Percentiles rank a stretch among this genome's conserved stretches.
These are phyloP conservation scores for Eulithis testata DNA, from an alignment of 2,888 invertebrate species.

Conservation along the genomic window DNA sequence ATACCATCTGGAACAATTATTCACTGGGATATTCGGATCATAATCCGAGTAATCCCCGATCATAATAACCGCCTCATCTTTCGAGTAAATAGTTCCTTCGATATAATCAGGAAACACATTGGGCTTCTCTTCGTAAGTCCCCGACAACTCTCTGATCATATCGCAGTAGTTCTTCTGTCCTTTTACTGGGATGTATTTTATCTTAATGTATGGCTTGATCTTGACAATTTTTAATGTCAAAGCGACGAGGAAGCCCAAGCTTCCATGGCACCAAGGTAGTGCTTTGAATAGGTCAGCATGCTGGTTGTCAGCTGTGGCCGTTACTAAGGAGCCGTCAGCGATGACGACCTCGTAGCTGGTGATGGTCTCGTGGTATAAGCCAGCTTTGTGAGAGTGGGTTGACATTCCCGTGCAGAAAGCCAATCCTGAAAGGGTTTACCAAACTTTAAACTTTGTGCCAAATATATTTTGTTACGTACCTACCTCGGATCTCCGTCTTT, in stretches of 20 bases:
- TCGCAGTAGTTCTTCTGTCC: slow-evolving; percentile 87
- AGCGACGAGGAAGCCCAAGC: slow-evolving; percentile 87
- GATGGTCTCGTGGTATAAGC: slow-evolving; percentile 88
- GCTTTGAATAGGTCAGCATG: slow-evolving; percentile 84
- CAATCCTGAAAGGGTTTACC: slow-evolving; percentile 68
- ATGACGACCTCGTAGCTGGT: slow-evolving; percentile 87
- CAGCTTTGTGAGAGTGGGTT: slow-evolving; percentile 88
- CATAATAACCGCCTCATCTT: slow-evolving; percentile 87
- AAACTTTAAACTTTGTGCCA: neutral
- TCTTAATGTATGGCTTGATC: slow-evolving; percentile 87
- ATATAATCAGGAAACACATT: slow-evolving; percentile 84
- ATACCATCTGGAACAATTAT: slow-evolving; percentile 86
- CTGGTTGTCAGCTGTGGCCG: slow-evolving; percentile 83
- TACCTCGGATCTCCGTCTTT: no score
- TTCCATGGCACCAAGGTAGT: slow-evolving; percentile 88
- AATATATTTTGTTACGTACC: neutral
- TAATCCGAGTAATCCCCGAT: slow-evolving; percentile 86
- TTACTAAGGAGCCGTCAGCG: slow-evolving; percentile 85
- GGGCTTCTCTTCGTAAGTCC: slow-evolving; percentile 77
- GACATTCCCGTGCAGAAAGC: slow-evolving; percentile 90
- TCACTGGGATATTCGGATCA: slow-evolving; percentile 78
- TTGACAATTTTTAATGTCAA: slow-evolving; percentile 86
- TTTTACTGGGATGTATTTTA: slow-evolving; percentile 86
- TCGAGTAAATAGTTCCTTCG: slow-evolving; percentile 87
- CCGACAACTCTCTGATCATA: slow-evolving; percentile 85